Base-by-base conservation (phyloP, 1,140 invertebrate species). In the Heliothis virescens region DNA sequence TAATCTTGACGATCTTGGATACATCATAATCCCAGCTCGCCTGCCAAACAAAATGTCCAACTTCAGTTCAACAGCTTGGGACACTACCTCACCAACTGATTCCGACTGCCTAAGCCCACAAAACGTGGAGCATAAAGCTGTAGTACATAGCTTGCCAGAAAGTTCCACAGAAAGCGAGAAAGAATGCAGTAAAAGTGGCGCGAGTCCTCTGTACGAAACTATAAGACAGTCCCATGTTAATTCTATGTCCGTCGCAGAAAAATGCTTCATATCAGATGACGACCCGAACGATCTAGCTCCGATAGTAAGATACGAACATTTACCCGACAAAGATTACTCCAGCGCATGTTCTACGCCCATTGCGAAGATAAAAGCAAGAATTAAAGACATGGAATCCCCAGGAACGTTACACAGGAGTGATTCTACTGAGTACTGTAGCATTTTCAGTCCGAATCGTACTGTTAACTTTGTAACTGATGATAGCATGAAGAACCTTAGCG, bases 341-440 rank as follows among this genome's bases (percentile, higher is more conserved):
- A 94, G 92, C 72, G 89, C 89, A 52, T 94, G 90, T 67, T 94
- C 93, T 0, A 94, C 93, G 7, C 93, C 93, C 0, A 84, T 94
- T 81, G 77, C 88, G 41, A 94, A 93, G 60, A 82, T 93, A 1
- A 80, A 82, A 55, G 83, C 89, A 0, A 82, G 88, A 72, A 84
- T 91, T 15, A 93, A 89, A 80, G 89, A 92, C 21, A 82, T 90
- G 3, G 90, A 85, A 12, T 91, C 93, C 0, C 92, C 93, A 41
- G 89, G 89, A 13, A 82, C 83, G 13, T 85, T 94, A 62, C 91
- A 95, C 21, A 92, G 91, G 82, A 95, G 93, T 65, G 94, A 95
- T 81, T 95, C 95, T 1, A 95, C 95, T 0, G 94, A 95, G 85
- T 95, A 95, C 72, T 95, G 94, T 73, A 95, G 94, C 55, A 90